Conservation (phyloP, 2,888 invertebrate genomes). For the Clostera curtula region DNA sequence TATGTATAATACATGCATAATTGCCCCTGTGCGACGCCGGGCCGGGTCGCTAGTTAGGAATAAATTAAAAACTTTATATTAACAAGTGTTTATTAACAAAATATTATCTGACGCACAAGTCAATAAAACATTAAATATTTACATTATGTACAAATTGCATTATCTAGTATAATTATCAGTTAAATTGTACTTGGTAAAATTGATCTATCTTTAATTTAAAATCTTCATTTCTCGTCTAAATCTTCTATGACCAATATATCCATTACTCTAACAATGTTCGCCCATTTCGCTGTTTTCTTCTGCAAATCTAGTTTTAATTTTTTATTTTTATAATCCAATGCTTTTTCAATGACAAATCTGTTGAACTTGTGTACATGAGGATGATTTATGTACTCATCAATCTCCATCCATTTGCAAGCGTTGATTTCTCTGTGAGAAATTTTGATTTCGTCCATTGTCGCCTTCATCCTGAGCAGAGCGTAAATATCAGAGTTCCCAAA, state of each 20-base stretch:
- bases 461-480: conserved; percentile 82
- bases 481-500: conserved; percentile 93
- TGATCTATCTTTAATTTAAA: neutral
- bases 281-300: conserved; percentile 61
- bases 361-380: conserved; percentile 84
- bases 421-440: conserved; percentile 85
- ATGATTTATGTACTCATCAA: conserved; percentile 80
- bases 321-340: conserved; percentile 76
- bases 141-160: too few relatives aligned
- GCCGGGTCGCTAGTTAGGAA: too few relatives aligned
- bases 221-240: conserved; percentile 17
- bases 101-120: too few relatives aligned
- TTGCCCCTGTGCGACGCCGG: too few relatives aligned
- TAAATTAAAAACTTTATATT: too few relatives aligned
- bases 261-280: conserved; percentile 45
- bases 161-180: too few relatives aligned
- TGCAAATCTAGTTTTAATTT: conserved; percentile 76
- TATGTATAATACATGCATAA: too few relatives aligned
- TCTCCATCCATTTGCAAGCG: conserved; percentile 87
- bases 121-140: too few relatives aligned
- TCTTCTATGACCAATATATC: conserved; percentile 43
- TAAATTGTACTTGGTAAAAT: too few relatives aligned
- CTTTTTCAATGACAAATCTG: conserved; percentile 77
- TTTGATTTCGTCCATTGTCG: conserved; percentile 76
- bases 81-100: conserved; percentile 4